Percentiles rank a stretch among this genome's conserved stretches.
These are phyloP conservation scores for Perodicticus potto DNA, from an alignment of 2,797 vertebrate species.

Conservation along the genomic window DNA sequence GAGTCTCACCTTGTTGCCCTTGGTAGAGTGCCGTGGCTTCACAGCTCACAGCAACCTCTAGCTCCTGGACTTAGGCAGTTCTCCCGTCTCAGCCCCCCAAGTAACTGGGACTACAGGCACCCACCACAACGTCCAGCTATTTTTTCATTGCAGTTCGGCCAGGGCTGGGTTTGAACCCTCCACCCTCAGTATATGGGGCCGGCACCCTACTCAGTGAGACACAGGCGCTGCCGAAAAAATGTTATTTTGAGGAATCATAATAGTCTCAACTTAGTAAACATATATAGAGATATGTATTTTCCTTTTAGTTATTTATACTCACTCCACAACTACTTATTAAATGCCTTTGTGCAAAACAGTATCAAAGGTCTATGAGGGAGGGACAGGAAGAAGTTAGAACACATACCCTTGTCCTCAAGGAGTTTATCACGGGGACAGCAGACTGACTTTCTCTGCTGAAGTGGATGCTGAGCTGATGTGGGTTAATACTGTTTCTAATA, in stretches of 20 bases:
- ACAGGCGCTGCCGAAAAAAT: not conserved
- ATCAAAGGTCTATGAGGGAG: not conserved
- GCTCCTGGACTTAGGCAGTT: too few species aligned
- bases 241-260: slow-evolving; percentile 17
- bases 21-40: too few species aligned
- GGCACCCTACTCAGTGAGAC: too few species aligned
- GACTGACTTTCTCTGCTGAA: not conserved
- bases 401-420: not conserved
- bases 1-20: too few species aligned
- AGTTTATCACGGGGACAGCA: not conserved
- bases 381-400: slow-evolving; percentile 5
- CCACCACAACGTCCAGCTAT: too few species aligned
- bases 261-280: not conserved
- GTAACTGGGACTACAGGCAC: too few species aligned
- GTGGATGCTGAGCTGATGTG: not conserved
- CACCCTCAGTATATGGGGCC: too few species aligned
- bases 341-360: not conserved
- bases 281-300: not conserved
- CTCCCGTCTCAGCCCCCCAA: too few species aligned
- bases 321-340: not conserved
- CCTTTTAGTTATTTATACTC: not conserved
- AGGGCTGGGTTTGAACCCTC: too few species aligned
- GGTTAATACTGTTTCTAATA: slow-evolving; percentile 14
- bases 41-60: too few species aligned
- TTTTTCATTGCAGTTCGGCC: too few species aligned